Evolutionary conservation across 2,113 vertebrate genomes (phyloP).

Genomic region (Lophius piscatorius): DNA sequence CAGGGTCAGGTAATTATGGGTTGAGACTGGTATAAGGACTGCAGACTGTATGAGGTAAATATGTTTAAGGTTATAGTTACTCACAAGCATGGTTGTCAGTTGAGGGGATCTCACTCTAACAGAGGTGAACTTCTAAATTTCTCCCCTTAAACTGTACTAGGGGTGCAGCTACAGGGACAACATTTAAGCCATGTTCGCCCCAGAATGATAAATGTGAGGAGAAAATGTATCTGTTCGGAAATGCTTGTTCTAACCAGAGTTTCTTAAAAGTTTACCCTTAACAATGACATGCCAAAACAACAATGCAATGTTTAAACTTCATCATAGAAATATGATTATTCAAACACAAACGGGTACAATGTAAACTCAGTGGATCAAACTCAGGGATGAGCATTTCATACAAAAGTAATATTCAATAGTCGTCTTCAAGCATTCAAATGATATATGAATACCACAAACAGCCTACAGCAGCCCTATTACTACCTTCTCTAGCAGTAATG

Average conservation of each 20-base stretch:
- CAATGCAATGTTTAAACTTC: not conserved
- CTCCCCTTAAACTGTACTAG: too few species aligned
- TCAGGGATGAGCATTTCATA: too few species aligned
- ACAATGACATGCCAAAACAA: conserved; percentile 5
- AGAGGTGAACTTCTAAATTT: not conserved
- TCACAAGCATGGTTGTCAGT: not conserved
- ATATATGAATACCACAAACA: too few species aligned
- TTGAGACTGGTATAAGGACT: not conserved
- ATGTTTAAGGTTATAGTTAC: conserved; percentile 6
- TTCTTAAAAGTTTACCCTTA: not conserved
- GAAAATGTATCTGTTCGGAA: conserved; percentile 3
- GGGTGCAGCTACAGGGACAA: not conserved
- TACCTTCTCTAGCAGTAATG: too few species aligned
- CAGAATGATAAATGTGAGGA: conserved; percentile 8
- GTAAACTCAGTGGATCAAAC: too few species aligned
- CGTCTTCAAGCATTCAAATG: too few species aligned
- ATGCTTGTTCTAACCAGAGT: not conserved
- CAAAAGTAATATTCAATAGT: too few species aligned
- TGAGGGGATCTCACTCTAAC: conserved; percentile 1
- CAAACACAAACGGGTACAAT: too few species aligned
- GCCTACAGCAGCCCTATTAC: too few species aligned
- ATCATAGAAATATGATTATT: too few species aligned
- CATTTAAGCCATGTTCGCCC: not conserved
- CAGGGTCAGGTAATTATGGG: not conserved
- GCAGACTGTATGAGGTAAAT: not conserved